A percentile compares a stretch with the other conserved stretches of the same genome.
phyloP scores from a whole-genome alignment of 2,888 invertebrate genomes.

The Griposia aprilina region DNA sequence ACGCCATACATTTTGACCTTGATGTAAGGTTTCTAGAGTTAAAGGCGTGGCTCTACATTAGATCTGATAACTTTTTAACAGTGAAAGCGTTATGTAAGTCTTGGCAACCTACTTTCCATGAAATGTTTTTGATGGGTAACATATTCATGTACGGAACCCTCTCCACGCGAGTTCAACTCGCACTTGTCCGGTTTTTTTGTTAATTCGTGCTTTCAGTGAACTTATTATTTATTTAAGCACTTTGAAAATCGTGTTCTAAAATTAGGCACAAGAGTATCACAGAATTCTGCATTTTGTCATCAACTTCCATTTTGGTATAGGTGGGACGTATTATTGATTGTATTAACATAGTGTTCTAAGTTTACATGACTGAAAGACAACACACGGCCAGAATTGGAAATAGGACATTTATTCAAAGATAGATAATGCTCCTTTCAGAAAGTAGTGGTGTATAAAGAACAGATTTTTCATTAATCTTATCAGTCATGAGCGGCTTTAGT shows the following conservation, averaged over 20 bases:
- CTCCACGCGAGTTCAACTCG: too few species aligned
- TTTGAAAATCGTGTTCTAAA: background rate
- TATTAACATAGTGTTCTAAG: background rate
- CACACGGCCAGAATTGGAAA: background rate
- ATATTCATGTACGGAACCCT: too few species aligned
- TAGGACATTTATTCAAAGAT: background rate
- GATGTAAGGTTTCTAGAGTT: too few species aligned
- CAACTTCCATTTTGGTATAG: background rate
- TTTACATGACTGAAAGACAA: background rate
- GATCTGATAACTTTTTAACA: too few species aligned
- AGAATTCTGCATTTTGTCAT: background rate
- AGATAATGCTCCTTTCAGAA: background rate
- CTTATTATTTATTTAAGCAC: background rate
- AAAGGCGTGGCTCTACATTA: too few species aligned
- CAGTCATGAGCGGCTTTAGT: background rate
- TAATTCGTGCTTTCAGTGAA: background rate
- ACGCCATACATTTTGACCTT: too few species aligned
- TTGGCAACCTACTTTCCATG: too few species aligned
- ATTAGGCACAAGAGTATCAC: background rate
- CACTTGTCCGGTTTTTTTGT: background rate
- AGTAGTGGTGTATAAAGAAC: background rate
- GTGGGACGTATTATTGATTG: background rate
- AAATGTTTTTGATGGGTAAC: too few species aligned
- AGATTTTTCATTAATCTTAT: background rate
- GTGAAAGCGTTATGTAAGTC: too few species aligned